A percentile compares a stretch with the other conserved stretches of the same genome.
phyloP scores from a whole-genome alignment of 2,888 invertebrate species.

The Eilema caniola region DNA sequence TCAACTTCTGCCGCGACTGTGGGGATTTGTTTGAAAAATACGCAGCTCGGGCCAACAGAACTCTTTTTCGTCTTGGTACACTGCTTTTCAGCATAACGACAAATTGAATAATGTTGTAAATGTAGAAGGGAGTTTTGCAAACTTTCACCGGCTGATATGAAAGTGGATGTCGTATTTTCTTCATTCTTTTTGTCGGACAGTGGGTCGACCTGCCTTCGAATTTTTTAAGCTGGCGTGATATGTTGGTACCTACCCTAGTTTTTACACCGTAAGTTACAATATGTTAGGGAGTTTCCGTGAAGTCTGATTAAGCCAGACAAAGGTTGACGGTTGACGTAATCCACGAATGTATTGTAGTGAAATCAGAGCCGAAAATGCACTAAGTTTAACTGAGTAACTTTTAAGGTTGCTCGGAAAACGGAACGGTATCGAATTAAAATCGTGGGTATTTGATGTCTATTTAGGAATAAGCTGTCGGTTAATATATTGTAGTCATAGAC shows the following conservation, averaged over 20 bases:
- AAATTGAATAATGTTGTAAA: slow-evolving; percentile 78
- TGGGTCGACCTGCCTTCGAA: slow-evolving; percentile 12
- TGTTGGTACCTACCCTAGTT: neutral
- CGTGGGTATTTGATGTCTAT: too few species aligned
- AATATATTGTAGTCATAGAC: too few species aligned
- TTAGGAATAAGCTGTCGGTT: too few species aligned
- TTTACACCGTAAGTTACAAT: neutral
- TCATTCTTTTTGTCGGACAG: slow-evolving; percentile 45
- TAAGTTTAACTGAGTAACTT: too few species aligned
- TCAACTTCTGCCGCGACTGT: slow-evolving; percentile 72
- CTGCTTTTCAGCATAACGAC: slow-evolving; percentile 72
- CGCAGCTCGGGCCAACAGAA: slow-evolving; percentile 63
- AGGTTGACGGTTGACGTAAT: neutral
- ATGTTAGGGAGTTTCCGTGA: neutral
- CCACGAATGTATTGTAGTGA: neutral
- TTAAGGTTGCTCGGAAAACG: too few species aligned
- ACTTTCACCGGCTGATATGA: slow-evolving; percentile 47
- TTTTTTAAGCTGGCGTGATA: slow-evolving; percentile 3
- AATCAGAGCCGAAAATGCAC: neutral
- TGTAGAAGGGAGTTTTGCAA: slow-evolving; percentile 55
- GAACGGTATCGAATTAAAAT: too few species aligned
- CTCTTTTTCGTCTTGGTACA: slow-evolving; percentile 69
- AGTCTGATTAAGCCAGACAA: too few species aligned
- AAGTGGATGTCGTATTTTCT: slow-evolving; percentile 46
- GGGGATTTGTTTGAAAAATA: slow-evolving; percentile 82